Evolutionary conservation across 2,113 vertebrate species (phyloP).

Genomic region (Scomber scombrus): DNA sequence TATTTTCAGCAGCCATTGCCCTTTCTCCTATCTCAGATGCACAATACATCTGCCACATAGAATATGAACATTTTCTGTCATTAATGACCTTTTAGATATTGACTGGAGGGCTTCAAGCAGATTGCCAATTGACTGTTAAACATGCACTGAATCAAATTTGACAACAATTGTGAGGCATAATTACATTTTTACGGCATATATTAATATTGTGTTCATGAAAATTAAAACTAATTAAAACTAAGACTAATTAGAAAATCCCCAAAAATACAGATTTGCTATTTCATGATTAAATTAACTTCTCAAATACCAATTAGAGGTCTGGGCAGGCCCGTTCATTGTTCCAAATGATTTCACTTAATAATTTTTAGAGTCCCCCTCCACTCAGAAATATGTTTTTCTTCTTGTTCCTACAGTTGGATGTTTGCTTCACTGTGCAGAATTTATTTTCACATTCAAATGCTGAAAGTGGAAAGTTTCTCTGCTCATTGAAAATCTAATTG

Average conservation of each 20-base stretch:
- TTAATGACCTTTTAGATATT: constrained; percentile 63
- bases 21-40: constrained; percentile 22
- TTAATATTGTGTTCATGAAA: constrained; percentile 1
- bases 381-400: too few relatives aligned
- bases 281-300: background rate
- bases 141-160: constrained; percentile 30
- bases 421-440: too few relatives aligned
- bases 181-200: background rate
- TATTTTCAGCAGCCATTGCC: constrained; percentile 43
- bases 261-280: background rate
- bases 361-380: too few relatives aligned
- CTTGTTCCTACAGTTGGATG: too few relatives aligned
- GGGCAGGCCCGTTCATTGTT: background rate
- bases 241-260: background rate
- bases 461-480: too few relatives aligned
- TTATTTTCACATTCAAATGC: too few relatives aligned
- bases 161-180: constrained; percentile 19
- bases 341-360: background rate
- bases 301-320: background rate
- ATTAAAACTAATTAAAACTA: constrained; percentile 1
- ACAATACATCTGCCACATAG: constrained; percentile 31
- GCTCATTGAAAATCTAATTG: too few relatives aligned
- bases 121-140: constrained; percentile 37
- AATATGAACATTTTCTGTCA: constrained; percentile 52
- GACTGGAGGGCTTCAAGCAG: constrained; percentile 32